A percentile compares a stretch with the other conserved stretches of the same genome.
Conservation (phyloP, 2,113 vertebrate species). For the Rissa tridactyla region DNA sequence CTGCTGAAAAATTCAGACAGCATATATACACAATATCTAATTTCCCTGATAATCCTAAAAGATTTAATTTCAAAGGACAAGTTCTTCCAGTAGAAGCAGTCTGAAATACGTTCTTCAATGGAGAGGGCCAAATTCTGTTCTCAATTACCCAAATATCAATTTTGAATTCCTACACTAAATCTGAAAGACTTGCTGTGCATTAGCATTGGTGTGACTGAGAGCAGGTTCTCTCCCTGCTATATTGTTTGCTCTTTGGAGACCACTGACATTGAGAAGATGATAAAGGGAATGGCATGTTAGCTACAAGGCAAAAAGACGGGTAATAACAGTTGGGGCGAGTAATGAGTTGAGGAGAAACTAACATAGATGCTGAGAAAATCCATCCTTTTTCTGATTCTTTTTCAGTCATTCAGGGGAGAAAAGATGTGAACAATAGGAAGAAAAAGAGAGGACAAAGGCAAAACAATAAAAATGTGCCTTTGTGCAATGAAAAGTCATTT, state of each 20-base stretch:
- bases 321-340: not conserved
- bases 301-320: not conserved
- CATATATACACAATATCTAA: not conserved
- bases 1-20: not conserved
- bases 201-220: not conserved
- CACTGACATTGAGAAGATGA: not conserved
- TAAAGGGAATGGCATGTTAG: not conserved
- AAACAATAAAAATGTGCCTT: not conserved
- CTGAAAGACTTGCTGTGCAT: not conserved
- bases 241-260: not conserved
- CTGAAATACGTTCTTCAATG: not conserved
- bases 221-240: not conserved
- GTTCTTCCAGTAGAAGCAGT: not conserved
- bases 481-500: not conserved
- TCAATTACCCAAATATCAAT: not conserved
- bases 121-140: not conserved
- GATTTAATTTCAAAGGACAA: not conserved
- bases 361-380: not conserved
- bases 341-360: not conserved
- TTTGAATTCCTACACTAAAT: not conserved
- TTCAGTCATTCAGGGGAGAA: not conserved
- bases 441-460: not conserved
- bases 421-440: not conserved
- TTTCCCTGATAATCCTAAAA: not conserved
- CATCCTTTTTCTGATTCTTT: not conserved